Percentiles rank a stretch among this genome's conserved stretches.
These are phyloP conservation scores for Arvicanthis niloticus DNA, from an alignment of 2,113 vertebrate species.

Conservation along the genomic window DNA sequence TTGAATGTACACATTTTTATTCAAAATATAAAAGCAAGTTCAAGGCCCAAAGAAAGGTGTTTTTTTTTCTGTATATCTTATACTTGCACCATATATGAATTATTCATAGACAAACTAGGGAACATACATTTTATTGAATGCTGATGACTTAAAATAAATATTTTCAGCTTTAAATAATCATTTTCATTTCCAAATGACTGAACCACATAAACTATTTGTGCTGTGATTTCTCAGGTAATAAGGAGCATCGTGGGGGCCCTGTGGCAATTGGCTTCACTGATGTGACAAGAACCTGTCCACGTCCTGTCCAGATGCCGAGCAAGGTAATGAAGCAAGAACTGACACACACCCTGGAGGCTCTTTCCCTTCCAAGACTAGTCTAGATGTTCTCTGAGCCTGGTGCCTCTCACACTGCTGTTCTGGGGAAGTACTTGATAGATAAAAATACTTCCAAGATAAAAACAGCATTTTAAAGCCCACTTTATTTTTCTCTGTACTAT, in stretches of 20 bases:
- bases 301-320: neutral
- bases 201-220: neutral
- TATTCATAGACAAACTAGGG: neutral
- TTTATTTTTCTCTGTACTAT: constrained; percentile 14
- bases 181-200: neutral
- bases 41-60: neutral
- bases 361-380: neutral
- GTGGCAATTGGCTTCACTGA: neutral
- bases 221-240: neutral
- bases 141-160: neutral
- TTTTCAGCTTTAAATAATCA: neutral
- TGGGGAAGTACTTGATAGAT: constrained; percentile 1
- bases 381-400: neutral
- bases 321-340: neutral
- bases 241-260: neutral
- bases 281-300: neutral
- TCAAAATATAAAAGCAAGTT: constrained; percentile 31
- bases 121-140: neutral
- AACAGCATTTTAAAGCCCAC: neutral
- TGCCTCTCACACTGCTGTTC: neutral
- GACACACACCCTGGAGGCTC: neutral
- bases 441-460: neutral
- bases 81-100: neutral
- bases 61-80: neutral
- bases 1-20: neutral